Percentiles rank a stretch among this genome's conserved stretches.
Conservation (phyloP, 2,113 vertebrate species). For the Ovis aries region DNA sequence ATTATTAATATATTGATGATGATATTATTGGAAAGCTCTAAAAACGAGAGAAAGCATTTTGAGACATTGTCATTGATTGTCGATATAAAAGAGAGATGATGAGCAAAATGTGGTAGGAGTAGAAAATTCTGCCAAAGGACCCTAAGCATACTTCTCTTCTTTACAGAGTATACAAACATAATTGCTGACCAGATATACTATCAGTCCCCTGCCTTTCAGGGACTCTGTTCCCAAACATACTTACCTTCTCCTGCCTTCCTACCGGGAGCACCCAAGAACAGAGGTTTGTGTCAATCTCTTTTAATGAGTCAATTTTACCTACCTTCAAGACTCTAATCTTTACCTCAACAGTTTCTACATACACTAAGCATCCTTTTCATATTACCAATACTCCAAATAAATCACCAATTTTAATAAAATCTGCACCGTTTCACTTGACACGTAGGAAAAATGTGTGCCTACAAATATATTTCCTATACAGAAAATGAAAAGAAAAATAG, state of each 20-base stretch:
- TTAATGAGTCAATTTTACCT: not conserved
- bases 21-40: not conserved
- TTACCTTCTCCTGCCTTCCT: not conserved
- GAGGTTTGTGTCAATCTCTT: not conserved
- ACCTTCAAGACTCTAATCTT: not conserved
- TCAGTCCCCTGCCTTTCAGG: not conserved
- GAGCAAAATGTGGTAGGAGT: not conserved
- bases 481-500: not conserved
- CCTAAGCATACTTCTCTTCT: not conserved
- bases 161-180: not conserved
- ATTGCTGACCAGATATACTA: not conserved
- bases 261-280: not conserved
- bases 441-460: not conserved
- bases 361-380: not conserved
- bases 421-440: not conserved
- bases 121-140: not conserved
- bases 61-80: not conserved
- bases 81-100: not conserved
- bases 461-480: not conserved
- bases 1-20: not conserved
- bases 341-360: not conserved
- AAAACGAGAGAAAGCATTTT: not conserved
- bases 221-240: not conserved
- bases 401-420: not conserved
- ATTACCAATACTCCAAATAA: not conserved